Evolutionary conservation across 64 coral and sea anemone genomes (phyloP), one percentile per base, ranked within the genome.

Genomic region (Porites lutea): DNA sequence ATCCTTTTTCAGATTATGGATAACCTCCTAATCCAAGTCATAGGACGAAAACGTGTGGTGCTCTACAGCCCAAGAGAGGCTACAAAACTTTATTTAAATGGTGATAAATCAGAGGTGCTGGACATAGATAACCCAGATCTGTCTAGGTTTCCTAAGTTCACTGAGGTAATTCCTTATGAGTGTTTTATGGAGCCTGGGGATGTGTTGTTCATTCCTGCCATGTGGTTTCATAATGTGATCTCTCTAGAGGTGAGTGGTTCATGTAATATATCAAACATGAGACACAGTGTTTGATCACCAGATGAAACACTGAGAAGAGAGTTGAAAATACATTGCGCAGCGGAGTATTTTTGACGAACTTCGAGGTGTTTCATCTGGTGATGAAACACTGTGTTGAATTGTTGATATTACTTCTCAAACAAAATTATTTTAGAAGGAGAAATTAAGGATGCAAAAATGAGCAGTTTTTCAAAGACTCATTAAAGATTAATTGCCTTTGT

Each of bases 201-300:
- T 49, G 92, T 96, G 13, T 58, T 96, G 49, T 96, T 96, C 57
- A 96, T 96, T 22, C 95, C 95, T 14, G 91, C 95, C 14, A 65
- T 96, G 75, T 96, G 95, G 95, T 96, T 96, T 83, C 95, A 96
- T 57, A 96, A 96, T 93, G 95, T 96, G 45, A 90, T 90, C 16
- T 91, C 95, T 78, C 22, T 97, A 55, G 88, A 75, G 73, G 73
- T 75, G 73, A 51, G n/a, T n/a, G n/a, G n/a, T n/a, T n/a, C n/a
- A n/a, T n/a, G n/a, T n/a, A n/a, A n/a, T n/a, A n/a, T n/a, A n/a
- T n/a, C n/a, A n/a, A n/a, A n/a, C n/a, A n/a, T n/a, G n/a, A n/a
- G n/a, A n/a, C n/a, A n/a, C n/a, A n/a, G n/a, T n/a, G n/a, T n/a
- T n/a, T n/a, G n/a, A n/a, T n/a, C n/a, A n/a, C n/a, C n/a, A n/a